Evolutionary conservation across 2,888 invertebrate genomes (phyloP), one percentile per base, ranked within the genome.

Genomic region (Dryococelus australis): DNA sequence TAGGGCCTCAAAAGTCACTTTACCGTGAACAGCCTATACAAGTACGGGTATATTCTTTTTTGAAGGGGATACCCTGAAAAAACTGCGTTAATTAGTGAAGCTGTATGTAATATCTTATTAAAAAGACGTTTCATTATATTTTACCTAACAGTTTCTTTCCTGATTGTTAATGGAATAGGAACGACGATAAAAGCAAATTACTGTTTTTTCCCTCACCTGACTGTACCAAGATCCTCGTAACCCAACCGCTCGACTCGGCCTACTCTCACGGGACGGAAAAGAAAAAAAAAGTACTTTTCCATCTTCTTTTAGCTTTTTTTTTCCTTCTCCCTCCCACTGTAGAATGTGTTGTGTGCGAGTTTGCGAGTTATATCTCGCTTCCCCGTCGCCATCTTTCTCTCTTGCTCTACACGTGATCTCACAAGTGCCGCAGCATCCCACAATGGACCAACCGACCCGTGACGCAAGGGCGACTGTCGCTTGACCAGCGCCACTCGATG

Each of bases 341-440:
- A 83, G 83, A 83, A 83, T 83, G 83, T 83, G 83, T 83, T 83
- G 83, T 83, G 83, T 83, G 83, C 83, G 83, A 83, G 35, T 83
- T 83, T 27, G 83, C 83, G 28, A 83, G 83, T 83, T 83, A 83
- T 83, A 43, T 83, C 83, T 43, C 43, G 28, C 28, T 43, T 83
- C 83, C 43, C 43, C 83, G 43, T n/a, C 65, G 65, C 65, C 65
- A 65, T 65, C 83, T 83, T n/a, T 83, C 28, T 80, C 26, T 83
- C 43, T 83, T 13, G 28, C 43, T 83, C 35, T 35, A 35, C 43
- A 43, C 43, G 43, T 83, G 83, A 83, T 43, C 35, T 83, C 83
- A 83, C 83, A 65, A 65, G 65, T 65, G 65, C 65, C 65, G 65
- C 65, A 43, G 83, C 35, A 83, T 83, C 83, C 83, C 20, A 83